phyloP scores from a whole-genome alignment of 2,113 vertebrate species.

The Entelurus aequoreus region DNA sequence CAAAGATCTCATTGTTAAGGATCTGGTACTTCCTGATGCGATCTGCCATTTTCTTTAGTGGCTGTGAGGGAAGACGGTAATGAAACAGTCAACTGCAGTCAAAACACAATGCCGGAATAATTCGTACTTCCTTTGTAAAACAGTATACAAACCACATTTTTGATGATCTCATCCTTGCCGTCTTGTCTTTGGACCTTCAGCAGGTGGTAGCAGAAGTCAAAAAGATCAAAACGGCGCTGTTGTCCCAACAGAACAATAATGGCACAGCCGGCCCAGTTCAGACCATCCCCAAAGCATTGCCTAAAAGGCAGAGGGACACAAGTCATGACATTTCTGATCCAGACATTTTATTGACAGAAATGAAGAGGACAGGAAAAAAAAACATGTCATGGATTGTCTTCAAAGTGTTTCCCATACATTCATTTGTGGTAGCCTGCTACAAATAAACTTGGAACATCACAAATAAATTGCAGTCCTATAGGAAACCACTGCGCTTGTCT shows the following conservation, averaged over 20 bases:
- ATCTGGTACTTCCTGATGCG: conserved; percentile 99
- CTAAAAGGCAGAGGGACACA: conserved; percentile 51
- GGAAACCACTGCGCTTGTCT: too few species aligned
- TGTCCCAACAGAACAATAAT: conserved; percentile 95
- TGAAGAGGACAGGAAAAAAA: too few species aligned
- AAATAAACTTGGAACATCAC: too few species aligned
- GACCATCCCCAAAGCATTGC: conserved; percentile 95
- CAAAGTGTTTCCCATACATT: too few species aligned
- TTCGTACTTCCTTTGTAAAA: too few species aligned
- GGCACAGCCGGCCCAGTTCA: conserved; percentile 98
- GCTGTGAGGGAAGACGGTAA: conserved; percentile 64
- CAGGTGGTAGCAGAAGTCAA: conserved; percentile 98
- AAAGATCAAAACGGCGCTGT: conserved; percentile 96
- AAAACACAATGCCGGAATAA: neutral
- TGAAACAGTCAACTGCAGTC: conserved; percentile 3
- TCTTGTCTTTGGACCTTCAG: conserved; percentile 98
- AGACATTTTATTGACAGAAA: too few species aligned
- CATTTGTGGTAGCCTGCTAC: too few species aligned
- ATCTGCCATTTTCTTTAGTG: conserved; percentile 99
- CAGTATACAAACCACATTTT: conserved; percentile 86
- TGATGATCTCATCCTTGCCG: conserved; percentile 98
- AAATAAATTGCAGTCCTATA: too few species aligned
- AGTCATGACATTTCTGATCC: neutral
- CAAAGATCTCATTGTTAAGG: conserved; percentile 98
- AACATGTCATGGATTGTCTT: too few species aligned